phyloP scores from a whole-genome alignment of 2,797 vertebrate genomes.

The Falco novaeseelandiae region DNA sequence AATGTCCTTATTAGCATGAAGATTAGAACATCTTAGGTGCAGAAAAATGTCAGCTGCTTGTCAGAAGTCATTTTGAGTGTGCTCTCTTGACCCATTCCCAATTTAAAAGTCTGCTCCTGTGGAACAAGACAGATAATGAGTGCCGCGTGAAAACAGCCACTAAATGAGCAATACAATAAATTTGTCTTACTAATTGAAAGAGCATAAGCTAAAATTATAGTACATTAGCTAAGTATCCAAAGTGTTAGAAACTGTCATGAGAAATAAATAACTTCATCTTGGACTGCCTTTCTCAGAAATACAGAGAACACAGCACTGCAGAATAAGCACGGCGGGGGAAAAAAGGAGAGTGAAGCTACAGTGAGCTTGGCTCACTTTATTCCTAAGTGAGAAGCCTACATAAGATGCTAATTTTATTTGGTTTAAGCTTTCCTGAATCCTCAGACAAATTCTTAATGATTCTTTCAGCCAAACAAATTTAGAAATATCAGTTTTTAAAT shows the following conservation, averaged over 20 bases:
- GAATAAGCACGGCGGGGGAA: neutral
- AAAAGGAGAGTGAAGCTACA: neutral
- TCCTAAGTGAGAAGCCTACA: neutral
- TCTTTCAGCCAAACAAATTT: neutral
- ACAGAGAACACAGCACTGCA: neutral
- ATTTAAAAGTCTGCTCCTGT: conserved; percentile 44
- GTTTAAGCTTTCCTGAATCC: neutral
- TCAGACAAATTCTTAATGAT: neutral
- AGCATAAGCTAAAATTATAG: conserved; percentile 50
- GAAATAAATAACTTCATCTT: conserved; percentile 33
- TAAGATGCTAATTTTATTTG: neutral
- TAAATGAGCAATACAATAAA: conserved; percentile 48
- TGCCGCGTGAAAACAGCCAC: conserved; percentile 15
- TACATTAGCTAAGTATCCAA: conserved; percentile 31
- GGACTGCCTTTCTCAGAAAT: neutral
- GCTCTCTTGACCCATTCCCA: conserved; percentile 54
- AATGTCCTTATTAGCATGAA: conserved; percentile 54
- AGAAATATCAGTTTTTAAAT: neutral
- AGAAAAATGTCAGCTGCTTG: conserved; percentile 50
- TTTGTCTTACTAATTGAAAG: conserved; percentile 64
- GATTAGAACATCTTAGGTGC: conserved; percentile 41
- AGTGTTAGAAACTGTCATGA: conserved; percentile 26
- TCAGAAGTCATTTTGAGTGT: conserved; percentile 33
- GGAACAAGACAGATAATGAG: conserved; percentile 45
- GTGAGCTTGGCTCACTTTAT: neutral